phyloP scores from a whole-genome alignment of 2,113 vertebrate species.

The Casuarius casuarius region DNA sequence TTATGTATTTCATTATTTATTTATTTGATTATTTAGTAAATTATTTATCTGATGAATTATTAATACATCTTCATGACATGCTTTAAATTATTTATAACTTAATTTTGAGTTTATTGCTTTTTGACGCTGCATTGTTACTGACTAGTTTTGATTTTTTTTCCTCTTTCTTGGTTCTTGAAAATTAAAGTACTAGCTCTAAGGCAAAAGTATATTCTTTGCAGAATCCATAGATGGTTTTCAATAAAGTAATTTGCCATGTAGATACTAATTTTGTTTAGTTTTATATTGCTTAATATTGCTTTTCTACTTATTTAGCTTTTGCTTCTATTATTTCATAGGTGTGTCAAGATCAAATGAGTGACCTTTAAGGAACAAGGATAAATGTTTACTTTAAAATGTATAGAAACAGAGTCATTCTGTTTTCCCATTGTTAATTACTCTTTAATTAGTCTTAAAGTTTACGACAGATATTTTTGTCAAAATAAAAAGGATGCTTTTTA shows the following conservation, averaged over 20 bases:
- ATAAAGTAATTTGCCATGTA: constrained; percentile 68
- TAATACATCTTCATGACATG: constrained; percentile 98
- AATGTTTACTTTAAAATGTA: not conserved
- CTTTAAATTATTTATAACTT: constrained; percentile 98
- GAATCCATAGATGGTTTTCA: constrained; percentile 58
- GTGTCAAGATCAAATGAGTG: constrained; percentile 24
- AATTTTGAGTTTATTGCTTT: constrained; percentile 99
- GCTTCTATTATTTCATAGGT: not conserved
- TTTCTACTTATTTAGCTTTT: constrained; percentile 34
- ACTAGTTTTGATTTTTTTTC: constrained; percentile 89
- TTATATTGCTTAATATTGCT: constrained; percentile 18
- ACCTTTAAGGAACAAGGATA: constrained; percentile 42
- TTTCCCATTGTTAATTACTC: not conserved
- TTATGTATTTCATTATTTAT: constrained; percentile 98
- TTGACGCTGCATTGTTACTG: constrained; percentile 93
- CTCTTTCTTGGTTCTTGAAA: constrained; percentile 87
- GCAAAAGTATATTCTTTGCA: constrained; percentile 79
- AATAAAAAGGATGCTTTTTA: not conserved
- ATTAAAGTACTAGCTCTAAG: constrained; percentile 90
- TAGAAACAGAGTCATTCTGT: not conserved
- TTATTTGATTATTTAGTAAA: constrained; percentile 99
- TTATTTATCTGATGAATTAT: constrained; percentile 99
- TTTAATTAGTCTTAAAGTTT: constrained; percentile 5
- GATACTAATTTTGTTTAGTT: constrained; percentile 72
- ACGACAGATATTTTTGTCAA: not conserved